These are phyloP conservation scores for Aegithalos caudatus DNA, from an alignment of 2,113 vertebrate species.

Conservation along the genomic window DNA sequence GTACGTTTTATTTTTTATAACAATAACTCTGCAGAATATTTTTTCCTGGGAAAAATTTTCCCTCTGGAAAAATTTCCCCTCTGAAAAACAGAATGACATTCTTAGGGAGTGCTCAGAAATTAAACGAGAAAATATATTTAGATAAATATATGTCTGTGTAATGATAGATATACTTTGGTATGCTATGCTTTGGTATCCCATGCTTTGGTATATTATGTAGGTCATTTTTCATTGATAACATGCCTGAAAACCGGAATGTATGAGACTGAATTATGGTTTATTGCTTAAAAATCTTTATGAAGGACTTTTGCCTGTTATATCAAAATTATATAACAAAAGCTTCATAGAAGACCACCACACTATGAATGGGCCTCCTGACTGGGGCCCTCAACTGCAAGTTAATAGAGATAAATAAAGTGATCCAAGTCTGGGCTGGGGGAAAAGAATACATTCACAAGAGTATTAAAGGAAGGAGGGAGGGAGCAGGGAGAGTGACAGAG, in stretches of 20 bases:
- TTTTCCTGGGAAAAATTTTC: not conserved
- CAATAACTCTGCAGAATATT: not conserved
- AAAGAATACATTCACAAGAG: not conserved
- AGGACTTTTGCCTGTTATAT: not conserved
- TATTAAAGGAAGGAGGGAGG: not conserved
- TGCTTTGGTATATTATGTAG: not conserved
- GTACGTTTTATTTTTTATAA: not conserved
- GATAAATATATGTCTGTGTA: not conserved
- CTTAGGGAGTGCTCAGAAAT: not conserved
- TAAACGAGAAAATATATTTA: not conserved
- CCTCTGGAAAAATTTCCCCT: not conserved
- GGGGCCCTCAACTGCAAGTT: accelerated
- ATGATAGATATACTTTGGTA: too few species aligned
- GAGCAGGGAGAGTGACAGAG: not conserved
- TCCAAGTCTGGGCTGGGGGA: not conserved
- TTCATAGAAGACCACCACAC: not conserved
- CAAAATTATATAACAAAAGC: not conserved
- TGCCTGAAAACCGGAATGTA: not conserved
- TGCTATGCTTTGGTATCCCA: too few species aligned
- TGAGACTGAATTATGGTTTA: not conserved
- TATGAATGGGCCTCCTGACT: not conserved
- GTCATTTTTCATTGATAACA: not conserved
- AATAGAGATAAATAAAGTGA: not conserved
- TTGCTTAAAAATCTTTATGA: not conserved
- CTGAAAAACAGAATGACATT: not conserved